phyloP scores from a whole-genome alignment of 2,888 invertebrate species.

The Polydesmus complanatus region DNA sequence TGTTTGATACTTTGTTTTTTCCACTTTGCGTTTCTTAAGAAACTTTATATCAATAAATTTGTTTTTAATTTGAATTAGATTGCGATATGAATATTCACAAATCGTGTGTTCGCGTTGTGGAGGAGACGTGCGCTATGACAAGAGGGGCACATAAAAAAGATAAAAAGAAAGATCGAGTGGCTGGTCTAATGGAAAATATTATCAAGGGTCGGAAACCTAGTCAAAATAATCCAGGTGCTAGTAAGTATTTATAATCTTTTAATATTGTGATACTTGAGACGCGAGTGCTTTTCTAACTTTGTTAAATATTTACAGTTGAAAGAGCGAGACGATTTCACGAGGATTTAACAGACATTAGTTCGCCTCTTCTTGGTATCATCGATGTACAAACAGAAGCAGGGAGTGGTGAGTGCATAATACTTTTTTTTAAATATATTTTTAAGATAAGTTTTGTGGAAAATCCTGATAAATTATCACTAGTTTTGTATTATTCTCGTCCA shows the following conservation, averaged over 20 bases:
- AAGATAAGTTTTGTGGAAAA: no score
- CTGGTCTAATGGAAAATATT: constrained; percentile 22
- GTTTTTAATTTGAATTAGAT: constrained; percentile 42
- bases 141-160: constrained; percentile 25
- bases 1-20: constrained; percentile 1
- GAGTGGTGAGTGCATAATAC: neutral
- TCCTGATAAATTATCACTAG: no score
- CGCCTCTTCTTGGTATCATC: constrained; percentile 3
- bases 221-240: constrained; percentile 23
- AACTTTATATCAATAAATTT: constrained; percentile 17
- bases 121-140: constrained; percentile 61
- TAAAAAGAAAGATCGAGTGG: constrained; percentile 21
- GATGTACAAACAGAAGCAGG: constrained; percentile 6
- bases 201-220: constrained; percentile 23
- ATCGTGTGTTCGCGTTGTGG: constrained; percentile 58
- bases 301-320: constrained; percentile 9
- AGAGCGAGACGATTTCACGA: constrained; percentile 2
- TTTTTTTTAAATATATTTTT: no score
- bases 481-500: no score
- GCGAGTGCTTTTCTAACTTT: neutral
- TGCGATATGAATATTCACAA: constrained; percentile 80
- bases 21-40: neutral
- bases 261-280: constrained; percentile 1
- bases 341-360: neutral
- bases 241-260: constrained; percentile 11